Conservation (phyloP, 2,888 invertebrate genomes). For the Watsonalla binaria region DNA sequence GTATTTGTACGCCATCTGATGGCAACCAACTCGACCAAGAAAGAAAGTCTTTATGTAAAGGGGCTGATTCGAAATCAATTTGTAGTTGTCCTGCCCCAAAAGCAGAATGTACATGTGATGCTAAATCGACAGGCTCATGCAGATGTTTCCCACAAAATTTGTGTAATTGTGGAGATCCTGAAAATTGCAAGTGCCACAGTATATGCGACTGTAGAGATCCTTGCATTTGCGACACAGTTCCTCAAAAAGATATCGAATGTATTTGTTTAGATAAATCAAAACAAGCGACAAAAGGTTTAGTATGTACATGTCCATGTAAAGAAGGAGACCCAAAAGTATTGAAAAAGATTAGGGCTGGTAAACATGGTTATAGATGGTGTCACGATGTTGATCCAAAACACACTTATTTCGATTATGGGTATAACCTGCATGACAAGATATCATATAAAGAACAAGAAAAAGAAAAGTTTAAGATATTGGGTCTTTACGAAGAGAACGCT, state of each 20-base stretch:
- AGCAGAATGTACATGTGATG: slow-evolving; percentile 41
- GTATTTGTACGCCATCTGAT: slow-evolving; percentile 47
- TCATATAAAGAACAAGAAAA: slow-evolving; percentile 31
- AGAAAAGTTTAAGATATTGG: slow-evolving; percentile 51
- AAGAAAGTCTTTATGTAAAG: slow-evolving; percentile 26
- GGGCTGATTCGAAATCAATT: slow-evolving; percentile 37
- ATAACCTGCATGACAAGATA: slow-evolving; percentile 55
- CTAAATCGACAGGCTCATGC: slow-evolving; percentile 29
- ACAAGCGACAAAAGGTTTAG: slow-evolving; percentile 18
- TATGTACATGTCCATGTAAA: slow-evolving; percentile 40
- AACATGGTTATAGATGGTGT: slow-evolving; percentile 66
- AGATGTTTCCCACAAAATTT: slow-evolving; percentile 41
- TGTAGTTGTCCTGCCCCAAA: slow-evolving; percentile 42
- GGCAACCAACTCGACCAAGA: slow-evolving; percentile 14
- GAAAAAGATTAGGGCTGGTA: slow-evolving; percentile 52
- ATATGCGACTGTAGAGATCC: slow-evolving; percentile 51
- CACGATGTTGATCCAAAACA: slow-evolving; percentile 61
- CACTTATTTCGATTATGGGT: slow-evolving; percentile 64
- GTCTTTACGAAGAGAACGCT: slow-evolving; percentile 35
- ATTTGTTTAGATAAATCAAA: slow-evolving; percentile 38
- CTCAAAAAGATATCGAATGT: slow-evolving; percentile 35
- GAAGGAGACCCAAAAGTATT: slow-evolving; percentile 34
- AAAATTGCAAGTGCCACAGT: slow-evolving; percentile 52
- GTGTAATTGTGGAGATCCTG: slow-evolving; percentile 54
- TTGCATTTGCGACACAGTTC: slow-evolving; percentile 49